Base-by-base conservation (phyloP, 2,797 vertebrate species). In the Takifugu ocellatus region DNA sequence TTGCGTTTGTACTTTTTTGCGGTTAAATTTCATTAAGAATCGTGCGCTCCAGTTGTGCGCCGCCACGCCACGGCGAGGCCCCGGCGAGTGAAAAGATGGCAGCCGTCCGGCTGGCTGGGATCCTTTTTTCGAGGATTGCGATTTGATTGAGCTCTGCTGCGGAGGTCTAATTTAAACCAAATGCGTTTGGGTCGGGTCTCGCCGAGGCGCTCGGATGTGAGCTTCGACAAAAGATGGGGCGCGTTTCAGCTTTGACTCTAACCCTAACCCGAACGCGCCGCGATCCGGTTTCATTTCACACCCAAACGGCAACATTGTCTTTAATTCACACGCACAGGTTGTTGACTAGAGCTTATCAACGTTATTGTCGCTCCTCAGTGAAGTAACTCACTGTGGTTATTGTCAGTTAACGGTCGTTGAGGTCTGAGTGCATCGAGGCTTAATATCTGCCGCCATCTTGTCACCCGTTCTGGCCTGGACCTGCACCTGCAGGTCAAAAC, bases 131-230 rank as follows among this genome's bases (percentile, higher is more conserved):
- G 39, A 66, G 64, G 58, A 50, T 54, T 61, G 59, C 54, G 66
- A 72, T 74, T 76, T 50, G 67, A 78, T 75, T 69, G 55, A 70
- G 68, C 15, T 1, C 52, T 55, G 61, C 3, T 1, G 57, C 68
- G 56, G 66, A 50, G 33, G 56, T 63, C 59, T 86, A 82, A 88
- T 84, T 80, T 55, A 54, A 87, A 86, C 78, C 85, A 88, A 88
- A 88, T 84, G 82, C 72, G 29, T 68, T 77, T 63, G 73, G 70
- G 75, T 54, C 33, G 67, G 70, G 74, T 67, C 56, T 36, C 66
- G 49, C 36, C 64, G 48, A 71, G 49, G 46, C 51, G 33, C 68
- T 68, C 46, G 49, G 49, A 67, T 46, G 16, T 48, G 39, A 58
- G 64, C 54, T 54, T 60, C 70, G 63, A 69, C 62, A 58, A 60